These are phyloP conservation scores for Pomatorhinus ruficollis DNA, from an alignment of 2,113 vertebrate genomes.

Conservation along the genomic window DNA sequence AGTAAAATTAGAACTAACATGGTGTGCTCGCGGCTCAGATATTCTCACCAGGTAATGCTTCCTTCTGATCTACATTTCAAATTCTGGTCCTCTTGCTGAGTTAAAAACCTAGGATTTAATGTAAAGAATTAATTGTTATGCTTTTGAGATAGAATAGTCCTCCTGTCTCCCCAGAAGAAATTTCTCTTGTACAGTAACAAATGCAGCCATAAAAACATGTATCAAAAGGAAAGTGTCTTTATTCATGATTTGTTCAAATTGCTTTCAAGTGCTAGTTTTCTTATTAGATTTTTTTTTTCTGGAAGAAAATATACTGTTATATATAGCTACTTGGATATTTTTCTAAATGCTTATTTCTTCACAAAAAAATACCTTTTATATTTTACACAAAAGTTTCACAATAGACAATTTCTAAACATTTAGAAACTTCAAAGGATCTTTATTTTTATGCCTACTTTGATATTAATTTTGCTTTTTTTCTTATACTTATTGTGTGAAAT, in stretches of 20 bases:
- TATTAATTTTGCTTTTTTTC: background rate
- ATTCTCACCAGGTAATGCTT: background rate
- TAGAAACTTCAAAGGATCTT: background rate
- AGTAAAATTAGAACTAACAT: background rate
- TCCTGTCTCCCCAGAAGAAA: background rate
- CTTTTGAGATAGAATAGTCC: background rate
- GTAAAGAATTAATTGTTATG: background rate
- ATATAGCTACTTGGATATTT: background rate
- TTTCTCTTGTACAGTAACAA: background rate
- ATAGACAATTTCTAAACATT: background rate
- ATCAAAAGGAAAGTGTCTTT: background rate
- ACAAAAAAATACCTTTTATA: background rate
- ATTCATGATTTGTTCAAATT: background rate
- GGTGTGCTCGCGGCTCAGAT: background rate
- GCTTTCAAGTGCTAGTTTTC: background rate
- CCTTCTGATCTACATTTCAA: background rate
- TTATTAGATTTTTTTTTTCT: background rate
- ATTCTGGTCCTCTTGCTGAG: background rate
- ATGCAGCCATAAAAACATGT: background rate
- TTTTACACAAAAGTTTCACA: background rate
- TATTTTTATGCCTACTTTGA: conserved; percentile 1
- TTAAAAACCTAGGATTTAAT: background rate
- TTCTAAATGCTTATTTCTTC: background rate
- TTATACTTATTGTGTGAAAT: background rate
- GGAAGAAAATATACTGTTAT: background rate